Evolutionary conservation across 2,113 vertebrate species (phyloP), one percentile per base, ranked within the genome.

Genomic region (Cebidichthys violaceus): DNA sequence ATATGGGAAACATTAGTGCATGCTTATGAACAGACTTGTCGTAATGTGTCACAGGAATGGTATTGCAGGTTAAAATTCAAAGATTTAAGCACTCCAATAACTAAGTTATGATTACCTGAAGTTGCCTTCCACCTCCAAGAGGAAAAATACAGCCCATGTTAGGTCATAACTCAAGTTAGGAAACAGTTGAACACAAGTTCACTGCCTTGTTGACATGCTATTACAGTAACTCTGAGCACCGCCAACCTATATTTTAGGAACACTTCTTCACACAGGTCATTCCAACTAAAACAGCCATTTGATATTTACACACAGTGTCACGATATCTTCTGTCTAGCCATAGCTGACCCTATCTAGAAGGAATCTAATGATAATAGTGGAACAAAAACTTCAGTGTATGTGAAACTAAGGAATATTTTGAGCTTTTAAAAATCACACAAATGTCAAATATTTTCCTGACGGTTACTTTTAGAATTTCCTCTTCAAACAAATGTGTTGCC

Each of bases 211-310:
- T 50, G 39, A 70, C 27, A 41, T 59, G 50, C 70, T 70, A 64
- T 73, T 27, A 59, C 54, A 54, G 68, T 45, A 65, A 76, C 57
- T 73, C 29, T 2, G 6, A 27, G n/a, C 20, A 8, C 17, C 0
- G 0, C 62, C 47, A 60, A n/a, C 27, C n/a, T 80, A 31, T 73
- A 55, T 54, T 86, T 76, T 37, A 73, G 17, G 18, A 81, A 47
- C 18, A n/a, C 13, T 33, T 68, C 20, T 29, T 59, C 43, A 27
- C 29, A 31, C 13, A 24, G 59, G 29, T 60, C 52, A 71, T 75
- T 79, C 65, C 27, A 70, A n/a, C 73, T 45, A 79, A 89, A 79
- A 79, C 55, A 85, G 70, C 55, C 60, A 57, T 68, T 67, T 74
- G 31, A 75, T 69, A 80, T 75, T 83, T 69, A 73, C 61, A 41